Conservation (phyloP, 2,888 invertebrate genomes). For the Apodemia zela region DNA sequence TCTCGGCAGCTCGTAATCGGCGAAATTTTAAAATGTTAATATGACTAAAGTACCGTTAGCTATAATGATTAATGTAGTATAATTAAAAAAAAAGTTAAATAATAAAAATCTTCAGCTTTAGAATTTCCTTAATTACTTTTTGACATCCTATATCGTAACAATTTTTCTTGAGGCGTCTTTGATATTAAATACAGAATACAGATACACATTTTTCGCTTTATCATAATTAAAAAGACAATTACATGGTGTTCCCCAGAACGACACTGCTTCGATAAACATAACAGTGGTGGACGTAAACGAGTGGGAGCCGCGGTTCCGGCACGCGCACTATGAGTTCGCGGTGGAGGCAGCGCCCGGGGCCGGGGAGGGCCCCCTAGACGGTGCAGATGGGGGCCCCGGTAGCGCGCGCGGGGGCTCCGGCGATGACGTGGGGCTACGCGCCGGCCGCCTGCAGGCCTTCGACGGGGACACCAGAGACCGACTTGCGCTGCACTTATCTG, state of each 20-base stretch:
- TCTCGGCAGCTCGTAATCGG: no score
- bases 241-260: slow-evolving; percentile 80
- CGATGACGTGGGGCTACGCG: slow-evolving; percentile 46
- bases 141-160: no score
- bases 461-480: slow-evolving; percentile 91
- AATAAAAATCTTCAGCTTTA: no score
- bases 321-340: slow-evolving; percentile 92
- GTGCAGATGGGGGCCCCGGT: slow-evolving; percentile 35
- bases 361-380: slow-evolving; percentile 24
- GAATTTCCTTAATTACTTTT: no score
- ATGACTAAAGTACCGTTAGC: no score
- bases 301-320: slow-evolving; percentile 95
- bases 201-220: no score
- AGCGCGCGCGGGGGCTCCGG: slow-evolving; percentile 19
- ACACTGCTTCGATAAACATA: slow-evolving; percentile 89
- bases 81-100: no score
- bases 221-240: no score
- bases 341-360: slow-evolving; percentile 41
- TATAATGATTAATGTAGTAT: no score
- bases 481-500: slow-evolving; percentile 85
- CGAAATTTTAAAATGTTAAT: no score
- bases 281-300: slow-evolving; percentile 93
- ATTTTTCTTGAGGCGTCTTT: no score
- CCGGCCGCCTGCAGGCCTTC: slow-evolving; percentile 89
- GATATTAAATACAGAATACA: no score